phyloP scores from a whole-genome alignment of 2,113 vertebrate genomes.

The Helogale parvula region DNA sequence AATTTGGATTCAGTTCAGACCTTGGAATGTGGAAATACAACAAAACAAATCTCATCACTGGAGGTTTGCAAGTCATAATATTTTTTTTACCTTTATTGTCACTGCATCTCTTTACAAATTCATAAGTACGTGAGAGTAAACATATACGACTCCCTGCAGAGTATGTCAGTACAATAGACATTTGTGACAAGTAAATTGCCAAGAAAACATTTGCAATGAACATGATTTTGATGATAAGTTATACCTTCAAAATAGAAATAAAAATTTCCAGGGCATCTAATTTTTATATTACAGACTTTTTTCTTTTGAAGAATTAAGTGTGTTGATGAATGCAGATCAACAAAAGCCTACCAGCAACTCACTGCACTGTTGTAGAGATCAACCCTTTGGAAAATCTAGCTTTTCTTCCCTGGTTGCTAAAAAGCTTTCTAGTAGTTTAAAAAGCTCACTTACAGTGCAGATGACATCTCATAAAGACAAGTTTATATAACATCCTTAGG shows the following conservation, averaged over 20 bases:
- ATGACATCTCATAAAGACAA: neutral
- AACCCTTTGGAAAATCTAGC: constrained; percentile 57
- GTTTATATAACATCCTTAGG: neutral
- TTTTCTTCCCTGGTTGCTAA: constrained; percentile 67
- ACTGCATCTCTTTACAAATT: constrained; percentile 78
- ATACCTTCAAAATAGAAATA: constrained; percentile 74
- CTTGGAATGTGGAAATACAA: constrained; percentile 67
- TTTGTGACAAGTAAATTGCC: constrained; percentile 83
- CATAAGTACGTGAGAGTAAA: constrained; percentile 74
- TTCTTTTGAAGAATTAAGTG: constrained; percentile 79
- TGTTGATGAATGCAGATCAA: constrained; percentile 57
- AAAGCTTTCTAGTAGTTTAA: neutral
- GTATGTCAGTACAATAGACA: constrained; percentile 75
- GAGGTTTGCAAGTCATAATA: constrained; percentile 78
- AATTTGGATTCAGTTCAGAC: constrained; percentile 68
- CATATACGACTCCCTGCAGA: constrained; percentile 54
- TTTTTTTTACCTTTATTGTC: constrained; percentile 82
- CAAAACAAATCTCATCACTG: constrained; percentile 67
- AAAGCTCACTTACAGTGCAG: neutral
- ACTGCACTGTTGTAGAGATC: constrained; percentile 47
- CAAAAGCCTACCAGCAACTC: constrained; percentile 43
- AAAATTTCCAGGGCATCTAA: constrained; percentile 50
- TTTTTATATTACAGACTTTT: constrained; percentile 78
- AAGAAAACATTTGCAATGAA: constrained; percentile 82
- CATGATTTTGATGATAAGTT: constrained; percentile 82